phyloP scores from a whole-genome alignment of 2,113 vertebrate species.

The Halcyon senegalensis region DNA sequence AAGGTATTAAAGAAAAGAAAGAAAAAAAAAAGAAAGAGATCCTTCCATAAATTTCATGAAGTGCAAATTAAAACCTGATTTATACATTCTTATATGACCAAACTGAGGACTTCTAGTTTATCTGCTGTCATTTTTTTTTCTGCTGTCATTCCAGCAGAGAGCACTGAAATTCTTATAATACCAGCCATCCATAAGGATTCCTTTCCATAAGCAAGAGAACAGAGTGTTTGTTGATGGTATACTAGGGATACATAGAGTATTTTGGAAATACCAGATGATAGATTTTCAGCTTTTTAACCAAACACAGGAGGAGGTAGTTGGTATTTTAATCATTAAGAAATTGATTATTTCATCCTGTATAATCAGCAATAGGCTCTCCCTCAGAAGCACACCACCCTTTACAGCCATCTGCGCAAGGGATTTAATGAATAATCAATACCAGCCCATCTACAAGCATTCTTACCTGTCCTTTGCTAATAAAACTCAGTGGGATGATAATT shows the following conservation, averaged over 20 bases:
- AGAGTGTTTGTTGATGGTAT: not conserved
- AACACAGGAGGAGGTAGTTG: not conserved
- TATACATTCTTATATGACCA: not conserved
- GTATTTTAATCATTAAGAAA: not conserved
- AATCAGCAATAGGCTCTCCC: not conserved
- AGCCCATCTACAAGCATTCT: not conserved
- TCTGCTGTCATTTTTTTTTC: not conserved
- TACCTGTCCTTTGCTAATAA: slow-evolving; percentile 62
- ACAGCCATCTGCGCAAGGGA: not conserved
- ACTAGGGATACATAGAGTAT: not conserved
- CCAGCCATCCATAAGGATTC: not conserved
- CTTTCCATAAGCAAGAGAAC: not conserved
- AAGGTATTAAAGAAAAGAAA: not conserved
- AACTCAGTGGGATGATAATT: not conserved
- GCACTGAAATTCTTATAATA: not conserved
- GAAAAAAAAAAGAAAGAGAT: not conserved
- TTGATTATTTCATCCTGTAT: not conserved
- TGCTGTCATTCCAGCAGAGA: not conserved
- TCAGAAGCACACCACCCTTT: not conserved
- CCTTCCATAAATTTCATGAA: not conserved
- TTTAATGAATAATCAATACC: not conserved
- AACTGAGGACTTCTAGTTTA: not conserved
- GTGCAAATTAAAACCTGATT: not conserved
- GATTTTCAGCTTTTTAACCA: not conserved
- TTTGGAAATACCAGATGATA: not conserved